Evolutionary conservation across 2,797 vertebrate genomes (phyloP), one percentile per base, ranked within the genome.

Genomic region (Smutsia temminckii): DNA sequence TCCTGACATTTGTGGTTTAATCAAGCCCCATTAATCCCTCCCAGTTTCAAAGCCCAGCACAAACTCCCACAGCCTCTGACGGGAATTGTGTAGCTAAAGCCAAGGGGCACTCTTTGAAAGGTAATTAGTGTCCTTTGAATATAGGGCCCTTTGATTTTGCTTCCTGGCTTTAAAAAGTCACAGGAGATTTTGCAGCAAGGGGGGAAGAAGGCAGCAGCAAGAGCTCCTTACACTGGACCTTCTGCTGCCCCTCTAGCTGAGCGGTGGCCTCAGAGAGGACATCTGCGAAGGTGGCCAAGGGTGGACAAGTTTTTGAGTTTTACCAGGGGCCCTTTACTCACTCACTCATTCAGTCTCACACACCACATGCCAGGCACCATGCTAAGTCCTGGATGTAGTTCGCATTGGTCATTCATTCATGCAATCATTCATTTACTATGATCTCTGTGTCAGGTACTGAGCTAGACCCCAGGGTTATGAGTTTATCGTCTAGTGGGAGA

Each of bases 111-210:
- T 89, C 97, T 98, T 98, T 98, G 95, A 97, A 98, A 98, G 96
- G 96, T 98, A 98, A 98, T 98, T 98, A 97, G 89, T 6, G 27
- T 89, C 93, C 96, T 98, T 98, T 98, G 97, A 97, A 97, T 97
- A 93, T 49, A 74, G 80, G 83, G 91, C 66, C 91, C 97, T 97
- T 98, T 97, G 97, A 97, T 98, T 97, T 95, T 95, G 75, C 84
- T 98, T 97, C 96, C 97, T 97, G 97, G 80, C 95, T 94, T 96
- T 96, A 97, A 98, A 96, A 6, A 40, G 94, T 92, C 96, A 96
- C 95, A 97, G 95, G 95, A 97, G 95, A 97, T 85, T 97, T 96
- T 95, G 85, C 42, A 96, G 86, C 84, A 95, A 49, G 21, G 75
- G 66, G 40, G 53, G 57, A 94, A 72, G 79, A 57, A 93, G 63